Percentiles rank a stretch among this genome's conserved stretches.
Conservation (phyloP, 2,797 vertebrate genomes). For the Trematomus bernacchii region DNA sequence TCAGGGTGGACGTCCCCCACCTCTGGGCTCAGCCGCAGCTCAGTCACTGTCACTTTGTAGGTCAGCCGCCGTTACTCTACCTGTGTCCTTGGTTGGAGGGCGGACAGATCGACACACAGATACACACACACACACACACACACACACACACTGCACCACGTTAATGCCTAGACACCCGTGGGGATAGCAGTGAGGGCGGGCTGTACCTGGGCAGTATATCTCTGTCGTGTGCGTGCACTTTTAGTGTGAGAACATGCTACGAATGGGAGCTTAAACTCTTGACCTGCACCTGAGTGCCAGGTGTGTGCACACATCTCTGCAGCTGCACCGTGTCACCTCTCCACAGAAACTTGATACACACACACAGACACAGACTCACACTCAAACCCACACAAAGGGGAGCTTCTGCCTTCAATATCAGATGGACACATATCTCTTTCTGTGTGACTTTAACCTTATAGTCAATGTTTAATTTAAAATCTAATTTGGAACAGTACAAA, state of each 20-base stretch:
- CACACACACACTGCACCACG: conserved; percentile 33
- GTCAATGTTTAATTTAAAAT: conserved; percentile 19
- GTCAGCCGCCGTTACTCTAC: conserved; percentile 69
- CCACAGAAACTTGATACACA: conserved; percentile 47
- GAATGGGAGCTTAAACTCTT: conserved; percentile 73
- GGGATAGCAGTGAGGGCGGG: conserved; percentile 55
- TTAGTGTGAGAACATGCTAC: conserved; percentile 45
- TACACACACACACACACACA: conserved; percentile 37
- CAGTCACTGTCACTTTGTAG: conserved; percentile 80
- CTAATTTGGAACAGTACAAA: neutral
- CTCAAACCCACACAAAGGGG: conserved; percentile 46
- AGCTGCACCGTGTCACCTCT: conserved; percentile 35
- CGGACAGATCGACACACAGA: conserved; percentile 29
- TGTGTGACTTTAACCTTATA: conserved; percentile 18
- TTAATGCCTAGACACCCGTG: conserved; percentile 64
- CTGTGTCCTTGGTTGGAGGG: conserved; percentile 80
- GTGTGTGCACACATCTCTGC: conserved; percentile 35
- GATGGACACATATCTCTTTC: conserved; percentile 20
- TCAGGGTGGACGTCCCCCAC: conserved; percentile 47
- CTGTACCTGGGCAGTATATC: conserved; percentile 60
- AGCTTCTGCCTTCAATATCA: conserved; percentile 49
- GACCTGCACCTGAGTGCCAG: conserved; percentile 58
- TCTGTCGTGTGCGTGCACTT: conserved; percentile 44
- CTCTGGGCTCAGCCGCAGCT: conserved; percentile 59
- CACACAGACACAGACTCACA: neutral